Evolutionary conservation across 2,113 vertebrate species (phyloP), one percentile per base, ranked within the genome.

Genomic region (Tragulus kanchil): DNA sequence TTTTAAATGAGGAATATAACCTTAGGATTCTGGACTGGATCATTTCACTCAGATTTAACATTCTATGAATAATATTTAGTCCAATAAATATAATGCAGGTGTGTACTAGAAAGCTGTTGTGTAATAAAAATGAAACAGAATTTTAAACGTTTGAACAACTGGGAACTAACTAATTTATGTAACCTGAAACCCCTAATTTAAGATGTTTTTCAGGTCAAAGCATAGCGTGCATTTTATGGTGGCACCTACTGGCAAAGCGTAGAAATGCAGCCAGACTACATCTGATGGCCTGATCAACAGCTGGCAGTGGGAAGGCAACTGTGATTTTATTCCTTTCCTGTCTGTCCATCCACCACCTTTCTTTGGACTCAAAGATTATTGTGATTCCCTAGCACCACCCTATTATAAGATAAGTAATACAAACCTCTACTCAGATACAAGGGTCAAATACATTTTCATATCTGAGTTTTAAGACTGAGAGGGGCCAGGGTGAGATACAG

Each of bases 181-280:
- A 83, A 92, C 16, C 19, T 31, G 58, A 89, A 81, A 69, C 77
- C 45, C 58, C 31, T 26, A 28, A 90, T 59, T 85, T 17, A 91
- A 93, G 52, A 89, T n/a, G 75, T 69, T 92, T 96, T 85, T 81
- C 77, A 96, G 69, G 62, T 54, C 14, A 82, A 71, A 93, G 50
- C 78, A 67, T 1, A 85, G 69, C 62, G 83, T 50, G 93, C 31
- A 90, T 96, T 96, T 96, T 90, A 88, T 58, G 86, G 94, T 91
- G 97, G 95, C 95, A 97, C 56, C 98, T 97, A 90, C 97, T 95
- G 97, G 95, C 67, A 96, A 89, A 93, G 36, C 67, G 14, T 28
- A 83, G 89, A 95, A 96, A 93, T 94, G 88, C 96, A 96, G 67
- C 36, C 85, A 69, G 59, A 65, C 42, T 62, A 45, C 5, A 54